A percentile compares a stretch with the other conserved stretches of the same genome.
Evolutionary conservation across 1,140 invertebrate genomes (phyloP).

Genomic region (Caligus rogercresseyi): DNA sequence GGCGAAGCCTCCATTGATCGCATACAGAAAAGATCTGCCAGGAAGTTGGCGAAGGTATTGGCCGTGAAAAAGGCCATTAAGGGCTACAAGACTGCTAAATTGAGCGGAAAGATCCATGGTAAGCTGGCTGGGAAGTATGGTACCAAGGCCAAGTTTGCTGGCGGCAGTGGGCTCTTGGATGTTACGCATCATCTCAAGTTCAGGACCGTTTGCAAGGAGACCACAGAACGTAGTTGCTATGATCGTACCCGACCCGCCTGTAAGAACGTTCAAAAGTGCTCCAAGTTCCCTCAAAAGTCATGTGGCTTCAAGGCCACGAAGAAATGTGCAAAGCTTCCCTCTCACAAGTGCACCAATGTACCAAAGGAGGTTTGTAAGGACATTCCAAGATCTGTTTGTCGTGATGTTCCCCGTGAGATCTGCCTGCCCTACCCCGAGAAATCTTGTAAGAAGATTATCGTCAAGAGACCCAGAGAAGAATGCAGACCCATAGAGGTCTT

Average conservation of each 20-base stretch:
- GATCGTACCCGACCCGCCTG: not conserved
- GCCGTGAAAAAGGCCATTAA: not conserved
- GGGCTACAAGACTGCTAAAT: too few relatives aligned
- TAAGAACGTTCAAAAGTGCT: slow-evolving; percentile 1
- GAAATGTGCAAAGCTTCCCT: not conserved
- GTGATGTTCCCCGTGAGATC: slow-evolving; percentile 1
- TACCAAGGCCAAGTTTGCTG: not conserved
- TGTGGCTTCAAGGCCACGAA: not conserved
- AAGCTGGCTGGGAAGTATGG: not conserved
- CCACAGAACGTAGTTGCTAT: not conserved
- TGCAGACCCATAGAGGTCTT: slow-evolving; percentile 1
- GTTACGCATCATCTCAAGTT: too few relatives aligned
- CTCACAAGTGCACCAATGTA: not conserved
- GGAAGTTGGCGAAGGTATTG: not conserved
- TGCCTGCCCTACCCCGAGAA: slow-evolving; percentile 1
- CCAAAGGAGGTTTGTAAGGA: not conserved
- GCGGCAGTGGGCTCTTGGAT: too few relatives aligned
- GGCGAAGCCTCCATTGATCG: not conserved
- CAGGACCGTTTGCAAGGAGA: not conserved
- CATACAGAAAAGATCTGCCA: not conserved
- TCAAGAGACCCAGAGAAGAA: slow-evolving; percentile 2
- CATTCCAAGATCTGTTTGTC: not conserved
- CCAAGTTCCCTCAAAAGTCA: slow-evolving; percentile 4
- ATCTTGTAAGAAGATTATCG: slow-evolving; percentile 12
- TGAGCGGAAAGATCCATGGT: not conserved